phyloP scores from a whole-genome alignment of 2,797 vertebrate species.

The Kryptolebias ocellatus region DNA sequence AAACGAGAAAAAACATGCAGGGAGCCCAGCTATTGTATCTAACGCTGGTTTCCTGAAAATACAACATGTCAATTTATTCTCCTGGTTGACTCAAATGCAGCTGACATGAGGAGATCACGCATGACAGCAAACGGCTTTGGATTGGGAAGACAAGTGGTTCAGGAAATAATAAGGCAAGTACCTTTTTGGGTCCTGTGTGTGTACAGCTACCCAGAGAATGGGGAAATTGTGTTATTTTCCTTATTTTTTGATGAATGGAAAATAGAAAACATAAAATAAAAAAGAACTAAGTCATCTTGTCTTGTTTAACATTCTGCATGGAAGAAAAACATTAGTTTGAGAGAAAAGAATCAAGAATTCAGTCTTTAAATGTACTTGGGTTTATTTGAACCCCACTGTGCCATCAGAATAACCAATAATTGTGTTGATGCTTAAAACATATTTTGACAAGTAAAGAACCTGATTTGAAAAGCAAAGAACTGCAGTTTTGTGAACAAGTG shows the following conservation, averaged over 20 bases:
- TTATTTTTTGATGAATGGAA: background rate
- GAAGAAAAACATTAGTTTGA: too few species aligned
- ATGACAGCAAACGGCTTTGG: background rate
- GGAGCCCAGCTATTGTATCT: background rate
- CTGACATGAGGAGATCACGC: background rate
- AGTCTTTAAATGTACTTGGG: background rate
- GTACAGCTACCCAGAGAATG: background rate
- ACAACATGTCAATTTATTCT: background rate
- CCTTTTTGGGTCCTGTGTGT: too few species aligned
- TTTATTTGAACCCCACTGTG: background rate
- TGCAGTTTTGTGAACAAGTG: too few species aligned
- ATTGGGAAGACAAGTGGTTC: background rate
- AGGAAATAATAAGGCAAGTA: background rate
- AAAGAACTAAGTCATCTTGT: background rate
- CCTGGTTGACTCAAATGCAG: background rate
- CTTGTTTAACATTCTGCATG: background rate
- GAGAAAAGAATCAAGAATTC: too few species aligned
- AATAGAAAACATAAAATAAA: background rate
- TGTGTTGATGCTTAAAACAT: background rate
- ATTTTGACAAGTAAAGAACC: too few species aligned
- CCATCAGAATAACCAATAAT: background rate
- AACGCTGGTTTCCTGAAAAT: background rate
- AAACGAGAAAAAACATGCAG: background rate
- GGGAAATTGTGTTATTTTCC: background rate
- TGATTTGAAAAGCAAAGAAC: too few species aligned